Percentiles rank a stretch among this genome's conserved stretches.
Evolutionary conservation across 2,888 invertebrate species (phyloP).

Genomic region (Acanthopleura granulata): DNA sequence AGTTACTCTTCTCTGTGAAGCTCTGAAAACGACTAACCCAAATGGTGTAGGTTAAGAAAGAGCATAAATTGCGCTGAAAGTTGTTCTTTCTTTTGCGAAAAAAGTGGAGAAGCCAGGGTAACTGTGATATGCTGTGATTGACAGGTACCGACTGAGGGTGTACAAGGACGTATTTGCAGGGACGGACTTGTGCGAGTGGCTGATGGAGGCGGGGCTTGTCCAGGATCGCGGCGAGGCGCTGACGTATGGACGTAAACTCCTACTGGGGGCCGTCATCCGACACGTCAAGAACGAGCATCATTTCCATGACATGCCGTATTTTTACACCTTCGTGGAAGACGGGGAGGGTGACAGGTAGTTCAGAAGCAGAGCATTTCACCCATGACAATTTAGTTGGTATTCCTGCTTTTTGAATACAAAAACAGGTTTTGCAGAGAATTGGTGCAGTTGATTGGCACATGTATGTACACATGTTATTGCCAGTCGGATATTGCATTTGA

Average conservation of each 20-base stretch:
- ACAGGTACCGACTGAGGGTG: slow-evolving; percentile 83
- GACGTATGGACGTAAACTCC: slow-evolving; percentile 84
- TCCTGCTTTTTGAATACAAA: too few species aligned
- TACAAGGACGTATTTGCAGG: slow-evolving; percentile 87
- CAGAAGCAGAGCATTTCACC: background rate
- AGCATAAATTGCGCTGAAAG: too few species aligned
- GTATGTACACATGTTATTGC: too few species aligned
- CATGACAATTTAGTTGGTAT: too few species aligned
- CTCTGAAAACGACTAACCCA: too few species aligned
- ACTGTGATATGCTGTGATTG: background rate
- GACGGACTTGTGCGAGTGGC: slow-evolving; percentile 86
- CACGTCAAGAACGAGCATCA: slow-evolving; percentile 88
- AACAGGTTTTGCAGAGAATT: too few species aligned
- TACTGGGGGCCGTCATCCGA: slow-evolving; percentile 86
- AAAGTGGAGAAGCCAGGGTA: too few species aligned
- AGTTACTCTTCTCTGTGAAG: too few species aligned
- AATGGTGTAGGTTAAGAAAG: too few species aligned
- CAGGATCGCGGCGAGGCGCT: slow-evolving; percentile 84
- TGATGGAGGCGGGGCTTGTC: slow-evolving; percentile 84
- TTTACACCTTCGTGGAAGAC: slow-evolving; percentile 79
- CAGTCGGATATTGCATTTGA: too few species aligned
- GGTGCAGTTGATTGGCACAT: too few species aligned
- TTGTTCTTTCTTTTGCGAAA: too few species aligned
- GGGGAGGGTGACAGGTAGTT: background rate
- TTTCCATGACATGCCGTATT: slow-evolving; percentile 80